A percentile compares a stretch with the other conserved stretches of the same genome.
These are phyloP conservation scores for Choristoneura rosaceana DNA, from an alignment of 2,888 invertebrate species.

Conservation along the genomic window DNA sequence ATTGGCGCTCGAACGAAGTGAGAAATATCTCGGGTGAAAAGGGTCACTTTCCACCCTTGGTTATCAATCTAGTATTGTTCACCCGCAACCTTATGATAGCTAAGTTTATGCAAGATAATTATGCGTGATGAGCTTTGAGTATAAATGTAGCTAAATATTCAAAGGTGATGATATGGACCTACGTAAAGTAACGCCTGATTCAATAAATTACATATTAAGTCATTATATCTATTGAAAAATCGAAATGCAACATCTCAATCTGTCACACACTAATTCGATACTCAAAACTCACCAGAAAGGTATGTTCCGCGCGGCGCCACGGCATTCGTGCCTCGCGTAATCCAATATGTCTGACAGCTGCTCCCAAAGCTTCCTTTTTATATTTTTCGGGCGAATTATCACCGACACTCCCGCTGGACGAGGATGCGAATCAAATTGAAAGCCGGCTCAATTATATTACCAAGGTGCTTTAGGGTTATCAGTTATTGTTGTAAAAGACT, in stretches of 20 bases:
- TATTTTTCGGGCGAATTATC: constrained; percentile 85
- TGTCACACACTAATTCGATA: constrained; percentile 38
- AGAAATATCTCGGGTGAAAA: too few species aligned
- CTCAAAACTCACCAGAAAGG: constrained; percentile 35
- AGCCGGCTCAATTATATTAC: constrained; percentile 84
- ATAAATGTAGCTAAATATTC: too few species aligned
- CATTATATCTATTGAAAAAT: constrained; percentile 8
- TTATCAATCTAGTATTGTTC: too few species aligned
- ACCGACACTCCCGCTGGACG: constrained; percentile 80
- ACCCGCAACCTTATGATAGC: too few species aligned
- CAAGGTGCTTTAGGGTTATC: constrained; percentile 70
- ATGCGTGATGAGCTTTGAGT: too few species aligned
- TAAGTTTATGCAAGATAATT: too few species aligned
- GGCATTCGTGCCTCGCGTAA: constrained; percentile 61
- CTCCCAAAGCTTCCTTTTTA: constrained; percentile 76
- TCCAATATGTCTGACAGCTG: constrained; percentile 82
- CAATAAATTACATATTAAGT: too few species aligned
- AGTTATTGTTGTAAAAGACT: not conserved
- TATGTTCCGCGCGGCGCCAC: constrained; percentile 44
- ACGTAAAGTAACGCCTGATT: too few species aligned
- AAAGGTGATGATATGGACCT: too few species aligned
- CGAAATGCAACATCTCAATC: constrained; percentile 24
- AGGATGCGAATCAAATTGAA: constrained; percentile 85
- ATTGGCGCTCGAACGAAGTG: too few species aligned
- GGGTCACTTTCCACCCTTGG: too few species aligned